Evolutionary conservation across 1,140 invertebrate genomes (phyloP).

Genomic region (Papilio dardanus): DNA sequence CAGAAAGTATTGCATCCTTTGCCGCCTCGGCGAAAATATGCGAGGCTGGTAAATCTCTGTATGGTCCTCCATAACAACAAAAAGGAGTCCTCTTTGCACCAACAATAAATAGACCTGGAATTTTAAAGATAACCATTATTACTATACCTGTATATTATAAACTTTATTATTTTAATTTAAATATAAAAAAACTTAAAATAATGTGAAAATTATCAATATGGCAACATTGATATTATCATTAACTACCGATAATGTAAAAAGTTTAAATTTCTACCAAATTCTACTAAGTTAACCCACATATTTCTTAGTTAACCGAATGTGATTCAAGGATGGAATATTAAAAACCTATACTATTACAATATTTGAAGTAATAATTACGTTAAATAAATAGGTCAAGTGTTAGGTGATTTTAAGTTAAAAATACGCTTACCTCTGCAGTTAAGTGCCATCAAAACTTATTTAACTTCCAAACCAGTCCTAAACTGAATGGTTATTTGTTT

Average conservation of each 20-base stretch:
- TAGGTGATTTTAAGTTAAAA: not conserved
- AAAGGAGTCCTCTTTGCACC: slow-evolving; percentile 74
- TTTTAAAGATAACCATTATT: slow-evolving; percentile 76
- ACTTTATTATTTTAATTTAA: not conserved
- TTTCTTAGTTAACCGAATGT: not conserved
- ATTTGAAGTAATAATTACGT: not conserved
- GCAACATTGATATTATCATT: not conserved
- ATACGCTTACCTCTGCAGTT: slow-evolving; percentile 37
- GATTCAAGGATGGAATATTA: not conserved
- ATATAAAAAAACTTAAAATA: not conserved
- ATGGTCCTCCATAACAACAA: slow-evolving; percentile 66
- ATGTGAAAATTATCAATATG: not conserved
- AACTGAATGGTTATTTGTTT: slow-evolving; percentile 3
- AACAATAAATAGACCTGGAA: slow-evolving; percentile 67
- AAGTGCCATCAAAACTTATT: slow-evolving; percentile 34
- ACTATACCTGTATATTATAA: too few relatives aligned
- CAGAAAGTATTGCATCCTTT: slow-evolving; percentile 60
- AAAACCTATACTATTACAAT: not conserved
- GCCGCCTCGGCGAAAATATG: slow-evolving; percentile 67
- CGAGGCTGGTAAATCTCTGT: slow-evolving; percentile 63
- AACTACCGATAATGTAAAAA: not conserved
- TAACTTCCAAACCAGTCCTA: not conserved
- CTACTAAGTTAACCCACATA: not conserved
- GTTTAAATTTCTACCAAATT: not conserved
- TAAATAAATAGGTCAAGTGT: not conserved